Evolutionary conservation across 2,113 vertebrate genomes (phyloP), one percentile per base, ranked within the genome.

Genomic region (Dunckerocampus dactyliophorus): DNA sequence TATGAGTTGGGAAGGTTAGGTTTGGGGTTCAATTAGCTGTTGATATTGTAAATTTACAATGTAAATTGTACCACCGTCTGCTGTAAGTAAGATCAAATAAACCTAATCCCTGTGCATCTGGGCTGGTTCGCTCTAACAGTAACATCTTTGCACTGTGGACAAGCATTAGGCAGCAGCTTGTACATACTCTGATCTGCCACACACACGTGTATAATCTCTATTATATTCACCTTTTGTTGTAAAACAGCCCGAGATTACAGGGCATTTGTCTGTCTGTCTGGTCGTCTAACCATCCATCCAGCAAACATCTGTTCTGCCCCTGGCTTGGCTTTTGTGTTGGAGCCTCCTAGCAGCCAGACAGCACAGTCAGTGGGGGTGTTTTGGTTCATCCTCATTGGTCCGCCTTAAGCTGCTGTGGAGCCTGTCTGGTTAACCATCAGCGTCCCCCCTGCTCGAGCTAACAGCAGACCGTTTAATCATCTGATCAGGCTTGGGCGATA

Each of bases 221-320:
- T 47, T 65, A 3, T 68, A 62, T 28, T 54, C 19, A 34, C n/a
- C 47, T 51, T 71, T 62, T 71, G 64, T 71, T 50, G 53, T 51
- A 43, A 74, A 78, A 68, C 58, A 42, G 57, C 49, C 34, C 53
- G 48, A n/a, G 61, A 54, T 68, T 59, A 62, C 37, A 47, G 52
- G 24, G 39, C 52, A 52, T 74, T 67, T 75, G 53, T 68, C 48
- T 57, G 22, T 68, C 48, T 57, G 22, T 76, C 49, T 39, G 37
- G 6, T 34, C 6, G 15, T 55, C 53, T 50, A 63, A 37, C 59
- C 37, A n/a, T 51, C 54, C 31, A 47, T 9, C 48, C 60, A 69
- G 60, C 43, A 69, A 72, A 70, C 66, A 72, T 65, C 56, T 75
- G 69, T 39, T 65, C 42, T 71, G 50, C 24, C 55, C n/a, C 50